These are phyloP conservation scores for Cavia porcellus DNA, from an alignment of 2,113 vertebrate genomes.

Conservation along the genomic window DNA sequence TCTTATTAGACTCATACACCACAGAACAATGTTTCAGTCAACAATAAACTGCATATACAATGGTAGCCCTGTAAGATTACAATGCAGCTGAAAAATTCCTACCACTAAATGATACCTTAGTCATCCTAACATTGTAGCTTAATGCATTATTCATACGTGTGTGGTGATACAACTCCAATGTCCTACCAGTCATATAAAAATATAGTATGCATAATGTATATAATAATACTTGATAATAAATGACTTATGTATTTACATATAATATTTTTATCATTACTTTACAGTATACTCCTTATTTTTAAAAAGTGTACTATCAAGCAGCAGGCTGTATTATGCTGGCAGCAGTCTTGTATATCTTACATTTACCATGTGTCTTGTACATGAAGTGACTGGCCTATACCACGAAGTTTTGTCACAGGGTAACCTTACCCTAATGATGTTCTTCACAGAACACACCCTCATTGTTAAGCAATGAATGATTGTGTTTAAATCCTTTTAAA, in stretches of 20 bases:
- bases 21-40: neutral
- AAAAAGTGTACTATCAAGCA: neutral
- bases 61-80: neutral
- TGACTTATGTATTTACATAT: neutral
- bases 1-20: neutral
- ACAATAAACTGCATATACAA: neutral
- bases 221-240: neutral
- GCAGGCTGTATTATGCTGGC: neutral
- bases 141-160: neutral
- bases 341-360: neutral
- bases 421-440: neutral
- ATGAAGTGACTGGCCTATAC: neutral
- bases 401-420: neutral
- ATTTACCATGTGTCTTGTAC: neutral
- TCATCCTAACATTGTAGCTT: neutral
- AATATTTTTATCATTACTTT: neutral
- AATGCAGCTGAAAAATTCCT: neutral
- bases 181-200: neutral
- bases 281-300: neutral
- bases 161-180: neutral
- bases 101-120: neutral
- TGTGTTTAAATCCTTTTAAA: neutral
- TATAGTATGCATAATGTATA: neutral
- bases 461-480: neutral
- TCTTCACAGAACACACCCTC: neutral